Conservation (phyloP, 2,113 vertebrate genomes). For the Rhinopomastus cyanomelas region DNA sequence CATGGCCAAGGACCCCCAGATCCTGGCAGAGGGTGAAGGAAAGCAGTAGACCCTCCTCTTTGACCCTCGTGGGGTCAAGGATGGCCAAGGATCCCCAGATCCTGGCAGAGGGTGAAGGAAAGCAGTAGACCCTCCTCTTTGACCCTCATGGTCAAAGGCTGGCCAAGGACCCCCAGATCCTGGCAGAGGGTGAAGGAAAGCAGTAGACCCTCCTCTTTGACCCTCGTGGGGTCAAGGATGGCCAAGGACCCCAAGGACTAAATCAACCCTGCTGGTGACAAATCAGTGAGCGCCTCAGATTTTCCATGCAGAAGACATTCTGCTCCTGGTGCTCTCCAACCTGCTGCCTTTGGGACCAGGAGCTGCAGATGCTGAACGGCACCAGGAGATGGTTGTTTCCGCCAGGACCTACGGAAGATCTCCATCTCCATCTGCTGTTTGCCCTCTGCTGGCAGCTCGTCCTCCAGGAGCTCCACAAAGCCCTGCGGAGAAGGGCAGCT, state of each 20-base stretch:
- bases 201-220: neutral
- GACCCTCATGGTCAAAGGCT: too few species aligned
- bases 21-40: neutral
- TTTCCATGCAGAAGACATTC: neutral
- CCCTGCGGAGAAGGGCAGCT: neutral
- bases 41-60: neutral
- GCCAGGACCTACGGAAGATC: neutral
- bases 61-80: too few species aligned
- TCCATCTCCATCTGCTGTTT: neutral
- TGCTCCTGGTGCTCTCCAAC: neutral
- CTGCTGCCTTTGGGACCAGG: neutral
- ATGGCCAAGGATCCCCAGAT: too few species aligned
- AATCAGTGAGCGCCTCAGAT: fast-evolving
- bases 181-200: neutral
- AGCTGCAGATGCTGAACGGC: neutral
- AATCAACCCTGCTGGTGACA: neutral
- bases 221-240: too few species aligned
- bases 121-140: neutral
- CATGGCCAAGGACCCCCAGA: too few species aligned
- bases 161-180: neutral
- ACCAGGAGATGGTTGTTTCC: neutral
- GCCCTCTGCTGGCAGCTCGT: slow-evolving; percentile 33
- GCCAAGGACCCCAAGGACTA: too few species aligned
- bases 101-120: neutral
- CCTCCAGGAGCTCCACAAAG: neutral